Conservation (phyloP, 1,140 invertebrate genomes). For the Trachymyrmex septentrionalis region DNA sequence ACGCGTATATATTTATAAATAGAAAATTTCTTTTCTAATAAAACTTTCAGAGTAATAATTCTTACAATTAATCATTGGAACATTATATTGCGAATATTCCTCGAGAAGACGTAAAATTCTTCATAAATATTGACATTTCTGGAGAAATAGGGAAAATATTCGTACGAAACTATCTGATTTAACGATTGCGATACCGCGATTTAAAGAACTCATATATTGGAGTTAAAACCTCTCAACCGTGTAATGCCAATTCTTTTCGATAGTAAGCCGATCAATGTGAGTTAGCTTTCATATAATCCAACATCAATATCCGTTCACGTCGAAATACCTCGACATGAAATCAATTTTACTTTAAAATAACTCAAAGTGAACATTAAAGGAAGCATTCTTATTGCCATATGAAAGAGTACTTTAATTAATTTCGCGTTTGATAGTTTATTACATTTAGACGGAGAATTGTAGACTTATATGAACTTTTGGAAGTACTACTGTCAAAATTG, state of each 20-base stretch:
- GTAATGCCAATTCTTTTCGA: conserved; percentile 51
- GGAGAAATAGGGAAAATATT: conserved; percentile 31
- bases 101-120: conserved; percentile 20
- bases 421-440: neutral
- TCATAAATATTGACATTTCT: conserved; percentile 7
- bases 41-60: conserved; percentile 6
- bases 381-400: conserved; percentile 6
- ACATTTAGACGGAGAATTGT: neutral
- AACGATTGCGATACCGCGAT: conserved; percentile 24
- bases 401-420: conserved; percentile 38
- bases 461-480: neutral
- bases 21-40: neutral
- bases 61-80: neutral
- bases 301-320: conserved; percentile 48
- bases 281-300: conserved; percentile 47
- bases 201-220: conserved; percentile 22
- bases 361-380: conserved; percentile 32
- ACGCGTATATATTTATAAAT: neutral
- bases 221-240: neutral
- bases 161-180: conserved; percentile 7
- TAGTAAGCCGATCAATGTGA: conserved; percentile 44
- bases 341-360: conserved; percentile 43
- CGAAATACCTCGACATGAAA: conserved; percentile 40
- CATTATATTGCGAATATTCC: conserved; percentile 1
- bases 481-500: neutral